phyloP scores from a whole-genome alignment of 2,888 invertebrate genomes.

The Pseudococcus jackbeardsleyi region DNA sequence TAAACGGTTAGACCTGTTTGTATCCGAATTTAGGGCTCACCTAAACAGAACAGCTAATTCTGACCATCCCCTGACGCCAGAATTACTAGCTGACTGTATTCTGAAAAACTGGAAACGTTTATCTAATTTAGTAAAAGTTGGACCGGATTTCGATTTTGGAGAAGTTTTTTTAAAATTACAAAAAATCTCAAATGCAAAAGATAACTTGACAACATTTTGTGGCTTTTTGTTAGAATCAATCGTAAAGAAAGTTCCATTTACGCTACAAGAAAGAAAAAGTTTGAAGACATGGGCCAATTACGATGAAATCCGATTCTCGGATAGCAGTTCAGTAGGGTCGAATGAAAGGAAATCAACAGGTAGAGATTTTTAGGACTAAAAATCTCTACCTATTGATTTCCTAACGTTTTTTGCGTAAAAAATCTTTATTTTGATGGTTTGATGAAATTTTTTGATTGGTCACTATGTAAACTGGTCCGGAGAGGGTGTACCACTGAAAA shows the following conservation, averaged over 20 bases:
- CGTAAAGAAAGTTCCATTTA: background rate
- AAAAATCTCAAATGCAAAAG: background rate
- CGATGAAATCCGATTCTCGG: background rate
- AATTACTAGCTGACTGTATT: background rate
- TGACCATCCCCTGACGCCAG: background rate
- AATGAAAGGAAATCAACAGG: no score
- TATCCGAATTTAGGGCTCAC: background rate
- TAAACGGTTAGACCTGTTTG: background rate
- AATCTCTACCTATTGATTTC: no score
- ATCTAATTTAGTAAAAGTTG: background rate
- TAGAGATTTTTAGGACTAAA: no score
- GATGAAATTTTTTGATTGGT: no score
- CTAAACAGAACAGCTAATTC: background rate
- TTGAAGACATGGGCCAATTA: background rate
- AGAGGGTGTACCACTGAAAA: no score
- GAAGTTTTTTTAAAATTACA: background rate
- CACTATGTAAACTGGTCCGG: no score
- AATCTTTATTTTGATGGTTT: no score
- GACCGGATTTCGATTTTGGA: background rate
- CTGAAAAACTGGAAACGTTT: background rate
- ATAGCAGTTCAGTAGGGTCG: no score
- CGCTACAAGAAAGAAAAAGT: background rate
- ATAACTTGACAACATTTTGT: background rate
- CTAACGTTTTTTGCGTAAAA: no score
- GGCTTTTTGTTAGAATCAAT: background rate